Evolutionary conservation across 2,113 vertebrate species (phyloP).

Genomic region (Misgurnus mizolepis): DNA sequence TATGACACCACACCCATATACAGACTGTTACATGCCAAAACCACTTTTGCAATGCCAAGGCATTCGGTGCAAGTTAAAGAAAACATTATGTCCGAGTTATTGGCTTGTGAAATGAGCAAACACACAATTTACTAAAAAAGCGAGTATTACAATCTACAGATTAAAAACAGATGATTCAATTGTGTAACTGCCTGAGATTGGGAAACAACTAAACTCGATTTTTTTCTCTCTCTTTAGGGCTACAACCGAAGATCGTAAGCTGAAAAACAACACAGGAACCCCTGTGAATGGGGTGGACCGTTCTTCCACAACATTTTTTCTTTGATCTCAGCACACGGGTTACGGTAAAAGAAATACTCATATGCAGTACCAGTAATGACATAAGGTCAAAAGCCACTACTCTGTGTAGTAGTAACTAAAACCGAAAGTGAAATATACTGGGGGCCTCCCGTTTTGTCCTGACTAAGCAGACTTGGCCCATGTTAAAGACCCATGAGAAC

Average conservation of each 20-base stretch:
- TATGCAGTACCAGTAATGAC: slow-evolving; percentile 48
- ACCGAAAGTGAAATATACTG: slow-evolving; percentile 37
- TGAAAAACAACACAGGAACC: slow-evolving; percentile 35
- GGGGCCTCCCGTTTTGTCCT: slow-evolving; percentile 43
- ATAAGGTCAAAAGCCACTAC: slow-evolving; percentile 37
- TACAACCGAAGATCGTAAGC: not conserved
- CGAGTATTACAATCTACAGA: not conserved
- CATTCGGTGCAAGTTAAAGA: not conserved
- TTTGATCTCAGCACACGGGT: slow-evolving; percentile 29
- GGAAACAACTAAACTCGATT: slow-evolving; percentile 10
- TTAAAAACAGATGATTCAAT: not conserved
- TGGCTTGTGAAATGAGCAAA: not conserved
- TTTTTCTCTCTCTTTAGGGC: slow-evolving; percentile 21
- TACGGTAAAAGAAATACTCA: slow-evolving; percentile 45
- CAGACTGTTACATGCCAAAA: not conserved
- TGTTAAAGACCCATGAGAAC: slow-evolving; percentile 27
- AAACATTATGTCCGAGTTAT: not conserved
- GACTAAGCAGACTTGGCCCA: slow-evolving; percentile 38
- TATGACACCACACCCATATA: not conserved
- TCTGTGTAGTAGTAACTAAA: slow-evolving; percentile 38
- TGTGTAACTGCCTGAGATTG: not conserved
- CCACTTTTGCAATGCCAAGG: not conserved
- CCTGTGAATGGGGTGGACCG: slow-evolving; percentile 7
- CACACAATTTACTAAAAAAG: too few species aligned
- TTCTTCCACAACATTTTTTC: slow-evolving; percentile 18